These are phyloP conservation scores for Drosophila pruinosa DNA, from an alignment of 1,140 invertebrate genomes.

Conservation along the genomic window DNA sequence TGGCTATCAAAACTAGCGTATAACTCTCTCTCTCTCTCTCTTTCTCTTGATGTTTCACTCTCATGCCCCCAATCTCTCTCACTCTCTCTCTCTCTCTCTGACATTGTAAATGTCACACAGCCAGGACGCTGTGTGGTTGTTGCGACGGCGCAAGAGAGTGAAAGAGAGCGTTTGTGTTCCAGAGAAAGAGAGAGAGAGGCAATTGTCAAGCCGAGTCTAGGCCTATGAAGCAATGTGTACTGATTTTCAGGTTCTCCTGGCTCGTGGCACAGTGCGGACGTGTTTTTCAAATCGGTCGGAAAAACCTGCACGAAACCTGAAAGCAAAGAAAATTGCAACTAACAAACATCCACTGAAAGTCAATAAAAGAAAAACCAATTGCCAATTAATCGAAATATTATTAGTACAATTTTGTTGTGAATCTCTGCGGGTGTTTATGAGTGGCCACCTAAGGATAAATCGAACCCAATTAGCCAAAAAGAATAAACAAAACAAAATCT, in stretches of 20 bases:
- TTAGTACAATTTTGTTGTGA: background rate
- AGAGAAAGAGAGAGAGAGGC: background rate
- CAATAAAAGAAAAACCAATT: background rate
- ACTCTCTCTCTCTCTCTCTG: constrained; percentile 25
- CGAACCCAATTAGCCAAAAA: background rate
- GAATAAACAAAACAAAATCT: background rate
- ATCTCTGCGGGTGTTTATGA: background rate
- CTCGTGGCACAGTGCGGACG: constrained; percentile 73
- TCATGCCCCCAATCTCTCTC: constrained; percentile 1
- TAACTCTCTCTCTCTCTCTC: background rate
- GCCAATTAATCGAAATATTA: constrained; percentile 15
- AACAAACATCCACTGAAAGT: constrained; percentile 4
- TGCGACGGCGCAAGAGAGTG: constrained; percentile 57
- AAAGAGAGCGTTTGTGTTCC: no score
- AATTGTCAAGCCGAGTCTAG: constrained; percentile 27
- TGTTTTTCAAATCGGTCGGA: constrained; percentile 51
- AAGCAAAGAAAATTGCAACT: constrained; percentile 15
- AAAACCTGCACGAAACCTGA: constrained; percentile 51
- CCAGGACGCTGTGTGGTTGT: constrained; percentile 29
- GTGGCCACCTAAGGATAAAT: constrained; percentile 8
- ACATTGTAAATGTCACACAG: constrained; percentile 68
- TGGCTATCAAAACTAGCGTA: background rate
- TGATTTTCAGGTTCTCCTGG: constrained; percentile 78
- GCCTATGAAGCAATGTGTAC: constrained; percentile 49
- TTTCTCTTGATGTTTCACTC: background rate